These are phyloP conservation scores for Dastarcus helophoroides DNA, from an alignment of 2,888 invertebrate species.

Conservation along the genomic window DNA sequence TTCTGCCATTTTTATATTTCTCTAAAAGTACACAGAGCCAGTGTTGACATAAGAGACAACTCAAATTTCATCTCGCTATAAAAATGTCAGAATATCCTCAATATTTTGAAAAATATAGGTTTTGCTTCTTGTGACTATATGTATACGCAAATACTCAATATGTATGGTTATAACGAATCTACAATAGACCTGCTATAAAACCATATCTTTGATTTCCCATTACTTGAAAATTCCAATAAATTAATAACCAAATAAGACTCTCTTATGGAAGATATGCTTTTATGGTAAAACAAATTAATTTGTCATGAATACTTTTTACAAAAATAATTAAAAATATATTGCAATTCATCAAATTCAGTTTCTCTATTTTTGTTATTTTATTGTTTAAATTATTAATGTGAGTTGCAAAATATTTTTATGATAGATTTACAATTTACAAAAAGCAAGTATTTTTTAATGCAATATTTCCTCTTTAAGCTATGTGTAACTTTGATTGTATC, in stretches of 20 bases:
- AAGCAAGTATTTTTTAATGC: constrained; percentile 31
- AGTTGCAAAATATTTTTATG: constrained; percentile 7
- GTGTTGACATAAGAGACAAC: too few species aligned
- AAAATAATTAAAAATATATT: constrained; percentile 8
- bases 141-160: constrained; percentile 37
- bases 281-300: too few species aligned
- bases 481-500: constrained; percentile 36
- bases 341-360: constrained; percentile 12
- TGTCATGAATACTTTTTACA: constrained; percentile 9
- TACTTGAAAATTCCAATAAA: too few species aligned
- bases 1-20: constrained; percentile 3
- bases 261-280: too few species aligned
- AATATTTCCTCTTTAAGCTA: constrained; percentile 35
- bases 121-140: constrained; percentile 35
- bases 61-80: too few species aligned
- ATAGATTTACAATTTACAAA: too few species aligned
- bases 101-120: constrained; percentile 8
- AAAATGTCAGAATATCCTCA: constrained; percentile 3
- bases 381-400: constrained; percentile 12
- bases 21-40: constrained; percentile 1
- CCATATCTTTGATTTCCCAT: constrained; percentile 4
- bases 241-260: too few species aligned
- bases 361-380: constrained; percentile 13
- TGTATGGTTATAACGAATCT: constrained; percentile 19
- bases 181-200: constrained; percentile 4